Percentiles rank a stretch among this genome's conserved stretches.
Evolutionary conservation across 2,113 vertebrate species (phyloP).

Genomic region (Ovis aries): ARS-UI_Ramb_v3.0 NC_056055.1:54356501-54357000

Average conservation of each 20-base stretch:
- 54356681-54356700: neutral
- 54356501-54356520: neutral
- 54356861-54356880: neutral
- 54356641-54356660: neutral
- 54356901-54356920: neutral
- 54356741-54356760: neutral
- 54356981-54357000: neutral
- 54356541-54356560: neutral
- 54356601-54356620: neutral
- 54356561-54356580: neutral
- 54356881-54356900: neutral
- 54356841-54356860: neutral
- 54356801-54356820: neutral
- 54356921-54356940: neutral
- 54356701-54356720: neutral
- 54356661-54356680: neutral
- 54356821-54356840: neutral
- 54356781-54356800: neutral
- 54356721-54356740: neutral
- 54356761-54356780: neutral
- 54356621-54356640: neutral
- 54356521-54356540: neutral
- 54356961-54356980: neutral
- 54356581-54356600: neutral
- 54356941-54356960: neutral